Base-by-base conservation (phyloP, 2,888 invertebrate species). In the Artemia sp. region DNA sequence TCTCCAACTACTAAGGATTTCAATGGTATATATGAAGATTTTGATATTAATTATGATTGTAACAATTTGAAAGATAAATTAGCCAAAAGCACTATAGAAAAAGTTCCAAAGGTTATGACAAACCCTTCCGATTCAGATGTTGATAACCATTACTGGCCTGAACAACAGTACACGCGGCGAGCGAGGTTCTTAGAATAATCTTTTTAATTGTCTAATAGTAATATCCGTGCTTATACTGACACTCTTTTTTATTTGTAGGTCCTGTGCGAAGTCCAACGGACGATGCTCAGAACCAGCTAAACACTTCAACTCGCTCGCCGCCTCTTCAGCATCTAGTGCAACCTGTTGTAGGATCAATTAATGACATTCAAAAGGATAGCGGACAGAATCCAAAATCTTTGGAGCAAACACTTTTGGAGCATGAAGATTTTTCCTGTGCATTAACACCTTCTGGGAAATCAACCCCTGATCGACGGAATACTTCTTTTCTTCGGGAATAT, bases 101-200 rank as follows among this genome's bases (percentile, higher is more conserved):
- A 38, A 38, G 24, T 19, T 8, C 64, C n/a, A 58, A 24, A 58
- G 64, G 11, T n/a, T 24, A 19, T 19, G n/a, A 24, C n/a, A 19
- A 19, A 19, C 11, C 19, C 58, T 8, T 8, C 10, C 2, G 64
- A 58, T 8, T 58, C 64, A 19, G 64, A 58, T 58, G 12, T 58
- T 8, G 64, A 58, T 19, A 58, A 58, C 64, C 64, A 58, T 58
- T 58, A 58, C 64, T 58, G 64, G 64, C 64, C 64, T n/a, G 64
- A 58, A 19, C 8, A 58, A 24, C 64, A 58, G 24, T 58, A 58
- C 24, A 58, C 64, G 24, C 64, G 64, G 64, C 64, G 64, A 58
- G 64, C 64, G 64, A 58, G 64, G 64, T 58, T 58, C 24, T 8
- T 19, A 19, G 64, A 19, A n/a, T 58, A 24, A 58, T 19, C n/a